Percentiles rank a stretch among this genome's conserved stretches.
These are phyloP conservation scores for Hyles lineata DNA, from an alignment of 2,888 invertebrate species.

Conservation along the genomic window DNA sequence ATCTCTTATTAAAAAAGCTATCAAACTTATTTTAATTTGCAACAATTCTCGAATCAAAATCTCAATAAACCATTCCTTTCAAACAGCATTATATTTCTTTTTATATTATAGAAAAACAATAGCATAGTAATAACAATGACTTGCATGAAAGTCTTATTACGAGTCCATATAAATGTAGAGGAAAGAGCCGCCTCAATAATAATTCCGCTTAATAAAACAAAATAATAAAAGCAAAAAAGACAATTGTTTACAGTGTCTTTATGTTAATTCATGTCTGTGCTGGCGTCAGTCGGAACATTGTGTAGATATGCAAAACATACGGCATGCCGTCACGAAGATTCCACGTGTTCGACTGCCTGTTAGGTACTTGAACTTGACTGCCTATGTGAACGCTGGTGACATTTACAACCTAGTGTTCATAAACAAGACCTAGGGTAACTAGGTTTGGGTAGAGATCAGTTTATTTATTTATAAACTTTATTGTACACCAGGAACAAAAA, in stretches of 20 bases:
- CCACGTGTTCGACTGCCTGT: constrained; percentile 45
- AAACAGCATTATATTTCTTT: too few relatives aligned
- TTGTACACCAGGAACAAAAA: too few relatives aligned
- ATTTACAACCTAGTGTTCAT: constrained; percentile 39
- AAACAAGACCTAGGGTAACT: constrained; percentile 27
- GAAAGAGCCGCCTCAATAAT: neutral
- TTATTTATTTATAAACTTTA: too few relatives aligned
- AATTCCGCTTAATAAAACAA: constrained; percentile 31
- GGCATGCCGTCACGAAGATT: constrained; percentile 63
- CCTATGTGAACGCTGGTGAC: constrained; percentile 55
- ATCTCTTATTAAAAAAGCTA: too few relatives aligned
- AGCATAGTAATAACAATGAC: too few relatives aligned
- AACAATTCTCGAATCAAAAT: too few relatives aligned
- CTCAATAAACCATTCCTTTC: too few relatives aligned
- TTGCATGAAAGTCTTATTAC: too few relatives aligned
- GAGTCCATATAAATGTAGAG: neutral
- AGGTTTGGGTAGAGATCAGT: constrained; percentile 21
- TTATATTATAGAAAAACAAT: too few relatives aligned
- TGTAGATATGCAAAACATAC: constrained; percentile 59
- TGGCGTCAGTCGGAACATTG: constrained; percentile 53
- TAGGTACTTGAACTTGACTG: constrained; percentile 79
- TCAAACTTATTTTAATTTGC: too few relatives aligned
- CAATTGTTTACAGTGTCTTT: constrained; percentile 60
- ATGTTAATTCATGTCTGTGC: constrained; percentile 61
- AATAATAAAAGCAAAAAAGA: constrained; percentile 44